Evolutionary conservation across 2,797 vertebrate species (phyloP).

Genomic region (Coilia nasus): DNA sequence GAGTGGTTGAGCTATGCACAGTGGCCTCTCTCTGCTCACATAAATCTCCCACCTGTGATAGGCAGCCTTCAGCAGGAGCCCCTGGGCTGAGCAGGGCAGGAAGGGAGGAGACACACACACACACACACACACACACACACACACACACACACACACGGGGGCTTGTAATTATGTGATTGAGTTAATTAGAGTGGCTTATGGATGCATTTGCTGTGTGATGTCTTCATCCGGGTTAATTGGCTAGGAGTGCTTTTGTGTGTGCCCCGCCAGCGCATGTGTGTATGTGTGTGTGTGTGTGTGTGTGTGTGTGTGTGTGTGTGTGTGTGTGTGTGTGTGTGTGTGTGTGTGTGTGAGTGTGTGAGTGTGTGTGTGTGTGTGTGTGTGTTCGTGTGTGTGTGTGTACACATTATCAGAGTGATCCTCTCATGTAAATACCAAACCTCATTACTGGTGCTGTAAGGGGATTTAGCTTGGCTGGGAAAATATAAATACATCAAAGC

Average conservation of each 20-base stretch:
- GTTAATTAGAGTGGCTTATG: constrained; percentile 14
- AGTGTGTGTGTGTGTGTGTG: constrained; percentile 18
- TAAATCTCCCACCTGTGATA: too few species aligned
- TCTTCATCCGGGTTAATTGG: constrained; percentile 10
- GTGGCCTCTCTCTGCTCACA: too few species aligned
- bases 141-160: background rate
- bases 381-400: constrained; percentile 1
- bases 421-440: constrained; percentile 3
- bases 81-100: background rate
- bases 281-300: background rate
- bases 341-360: background rate
- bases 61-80: too few species aligned
- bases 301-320: constrained; percentile 18
- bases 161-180: background rate
- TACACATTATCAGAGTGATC: constrained; percentile 4
- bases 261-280: too few species aligned
- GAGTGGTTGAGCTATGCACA: too few species aligned
- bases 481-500: constrained; percentile 7
- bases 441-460: background rate
- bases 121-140: background rate
- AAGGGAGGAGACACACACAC: background rate
- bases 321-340: constrained; percentile 6
- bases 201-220: constrained; percentile 16
- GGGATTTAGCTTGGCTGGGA: background rate
- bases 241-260: constrained; percentile 1